These are phyloP conservation scores for Paguma larvata DNA, from an alignment of 2,797 vertebrate species.

Conservation along the genomic window DNA sequence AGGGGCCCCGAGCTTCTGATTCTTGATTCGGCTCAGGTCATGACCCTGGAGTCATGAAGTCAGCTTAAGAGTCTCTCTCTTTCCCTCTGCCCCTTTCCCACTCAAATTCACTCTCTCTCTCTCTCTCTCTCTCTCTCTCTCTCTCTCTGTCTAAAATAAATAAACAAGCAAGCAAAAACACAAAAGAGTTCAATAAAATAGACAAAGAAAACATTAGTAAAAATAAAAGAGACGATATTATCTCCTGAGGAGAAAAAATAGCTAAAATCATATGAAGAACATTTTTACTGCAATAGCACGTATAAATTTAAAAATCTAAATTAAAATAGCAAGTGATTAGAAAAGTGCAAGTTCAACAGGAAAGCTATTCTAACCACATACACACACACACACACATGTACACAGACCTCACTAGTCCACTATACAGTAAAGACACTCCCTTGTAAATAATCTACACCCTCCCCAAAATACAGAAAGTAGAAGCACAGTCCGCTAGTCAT, in stretches of 20 bases:
- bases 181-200: not conserved
- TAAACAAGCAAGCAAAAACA: not conserved
- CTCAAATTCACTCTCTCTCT: too few relatives aligned
- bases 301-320: not conserved
- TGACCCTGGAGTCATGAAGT: too few relatives aligned
- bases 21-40: too few relatives aligned
- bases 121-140: too few relatives aligned
- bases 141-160: not conserved
- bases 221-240: not conserved
- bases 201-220: not conserved
- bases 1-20: too few relatives aligned
- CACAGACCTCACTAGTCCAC: not conserved
- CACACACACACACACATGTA: not conserved
- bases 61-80: too few relatives aligned
- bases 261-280: not conserved
- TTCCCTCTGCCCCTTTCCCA: too few relatives aligned
- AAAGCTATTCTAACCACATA: not conserved
- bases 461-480: not conserved
- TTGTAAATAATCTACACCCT: not conserved
- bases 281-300: not conserved
- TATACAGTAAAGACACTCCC: not conserved
- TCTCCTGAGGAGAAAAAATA: not conserved
- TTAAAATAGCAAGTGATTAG: not conserved
- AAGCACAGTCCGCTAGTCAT: not conserved
- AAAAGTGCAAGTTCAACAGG: not conserved